phyloP scores from a whole-genome alignment of 2,797 vertebrate genomes.

The Hirundo rustica region DNA sequence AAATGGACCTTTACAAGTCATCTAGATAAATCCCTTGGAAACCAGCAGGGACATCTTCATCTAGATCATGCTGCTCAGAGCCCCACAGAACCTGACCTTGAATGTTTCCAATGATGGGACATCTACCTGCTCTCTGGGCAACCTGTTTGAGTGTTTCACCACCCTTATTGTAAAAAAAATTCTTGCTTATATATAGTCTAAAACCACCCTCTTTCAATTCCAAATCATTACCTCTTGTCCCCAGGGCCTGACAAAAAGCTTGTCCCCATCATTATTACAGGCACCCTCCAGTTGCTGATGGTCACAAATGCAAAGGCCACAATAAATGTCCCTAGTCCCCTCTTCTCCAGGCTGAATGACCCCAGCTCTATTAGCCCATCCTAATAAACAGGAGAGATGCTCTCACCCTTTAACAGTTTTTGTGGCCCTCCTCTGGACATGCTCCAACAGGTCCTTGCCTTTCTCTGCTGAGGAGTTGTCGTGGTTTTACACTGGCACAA shows the following conservation, averaged over 20 bases:
- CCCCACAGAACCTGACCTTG: not conserved
- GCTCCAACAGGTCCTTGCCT: not conserved
- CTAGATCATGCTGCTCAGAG: not conserved
- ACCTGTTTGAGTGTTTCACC: not conserved
- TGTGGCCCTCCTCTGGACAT: not conserved
- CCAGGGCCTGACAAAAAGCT: not conserved
- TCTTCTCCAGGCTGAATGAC: not conserved
- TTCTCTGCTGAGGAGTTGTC: not conserved
- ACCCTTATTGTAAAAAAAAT: not conserved
- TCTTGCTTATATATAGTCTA: not conserved
- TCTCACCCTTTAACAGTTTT: not conserved
- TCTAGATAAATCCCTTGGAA: not conserved
- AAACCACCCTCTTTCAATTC: not conserved
- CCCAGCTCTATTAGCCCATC: accelerated
- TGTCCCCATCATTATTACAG: not conserved
- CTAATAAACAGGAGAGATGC: not conserved
- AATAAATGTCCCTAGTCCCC: not conserved
- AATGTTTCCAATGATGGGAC: not conserved
- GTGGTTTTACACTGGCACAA: not conserved
- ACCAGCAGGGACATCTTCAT: not conserved
- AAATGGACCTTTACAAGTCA: not conserved
- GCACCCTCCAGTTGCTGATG: not conserved
- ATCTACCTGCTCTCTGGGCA: not conserved
- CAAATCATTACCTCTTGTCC: not conserved
- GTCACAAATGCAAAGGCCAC: not conserved